Base-by-base conservation (phyloP, 2,113 vertebrate genomes). In the Crypturellus undulatus region DNA sequence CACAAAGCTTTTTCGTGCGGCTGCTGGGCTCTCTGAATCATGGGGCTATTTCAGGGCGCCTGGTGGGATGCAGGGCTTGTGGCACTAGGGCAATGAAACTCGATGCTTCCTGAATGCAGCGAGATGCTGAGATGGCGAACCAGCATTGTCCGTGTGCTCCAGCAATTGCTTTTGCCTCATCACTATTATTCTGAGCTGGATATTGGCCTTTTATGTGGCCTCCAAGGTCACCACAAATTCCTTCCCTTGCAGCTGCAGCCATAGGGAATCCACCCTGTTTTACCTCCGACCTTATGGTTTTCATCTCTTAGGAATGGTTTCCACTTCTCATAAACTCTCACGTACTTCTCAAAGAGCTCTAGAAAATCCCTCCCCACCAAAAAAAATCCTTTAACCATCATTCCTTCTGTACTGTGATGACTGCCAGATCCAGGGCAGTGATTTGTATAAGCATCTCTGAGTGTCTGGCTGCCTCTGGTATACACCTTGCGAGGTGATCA, bases 11-110 rank as follows among this genome's bases (percentile, higher is more conserved):
- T 30, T 76, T 56, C 84, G 91, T 67, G 93, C 91, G 76, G 67
- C 87, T 90, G 93, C 90, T 81, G 87, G 80, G 56, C 65, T 68
- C 47, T 96, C 87, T 95, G 95, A 95, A 96, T 96, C 93, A 95
- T 12, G 80, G 64, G 85, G 93, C 90, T 96, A 96, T 96, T 96
- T 95, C 2, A 0, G 96, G 90, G 52, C 72, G 90, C 85, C 76
- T 34, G 71, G 93, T 94, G 92, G 92, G 93, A 88, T 95, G 93
- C 28, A 26, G 88, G 76, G 32, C 86, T 70, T 92, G 72, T 90
- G 90, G 93, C 85, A 94, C 19, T 51, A 34, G 72, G 79, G 56
- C 54, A 84, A 69, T 36, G 88, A 95, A 95, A 96, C 69, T 65
- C 1, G 3, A 38, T 77, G 76, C 88, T 90, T 83, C 79, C 79